Conservation (phyloP, 2,888 invertebrate species). For the Ectemnius lituratus region DNA sequence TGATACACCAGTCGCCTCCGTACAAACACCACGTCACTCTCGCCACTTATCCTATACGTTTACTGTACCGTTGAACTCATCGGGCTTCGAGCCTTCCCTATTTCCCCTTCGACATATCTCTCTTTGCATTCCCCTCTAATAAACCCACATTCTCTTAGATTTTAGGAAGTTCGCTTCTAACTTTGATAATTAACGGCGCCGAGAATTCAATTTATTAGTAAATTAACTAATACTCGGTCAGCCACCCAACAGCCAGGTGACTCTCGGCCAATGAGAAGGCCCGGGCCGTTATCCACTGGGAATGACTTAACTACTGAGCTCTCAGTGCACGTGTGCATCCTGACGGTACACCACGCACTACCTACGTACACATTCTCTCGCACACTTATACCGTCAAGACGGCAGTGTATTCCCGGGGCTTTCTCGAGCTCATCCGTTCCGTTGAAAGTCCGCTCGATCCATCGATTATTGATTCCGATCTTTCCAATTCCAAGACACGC, state of each 20-base stretch:
- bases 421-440: neutral
- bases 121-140: too few species aligned
- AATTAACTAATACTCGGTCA: conserved; percentile 24
- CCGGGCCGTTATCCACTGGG: conserved; percentile 15
- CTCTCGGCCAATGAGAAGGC: conserved; percentile 14
- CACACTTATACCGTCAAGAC: conserved; percentile 1
- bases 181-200: too few species aligned
- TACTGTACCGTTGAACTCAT: neutral
- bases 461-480: conserved; percentile 9
- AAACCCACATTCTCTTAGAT: too few species aligned
- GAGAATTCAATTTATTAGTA: neutral
- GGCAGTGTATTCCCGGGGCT: neutral
- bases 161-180: too few species aligned
- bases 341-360: neutral
- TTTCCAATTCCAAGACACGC: neutral
- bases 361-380: neutral
- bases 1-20: neutral
- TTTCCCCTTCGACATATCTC: neutral
- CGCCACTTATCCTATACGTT: conserved; percentile 20
- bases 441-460: neutral
- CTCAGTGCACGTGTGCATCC: neutral
- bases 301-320: conserved; percentile 34
- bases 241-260: conserved; percentile 43
- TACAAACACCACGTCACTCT: neutral
- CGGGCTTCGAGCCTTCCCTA: neutral